Evolutionary conservation across 2,797 vertebrate species (phyloP), one percentile per base, ranked within the genome.

Genomic region (Macropus fuliginosus): DNA sequence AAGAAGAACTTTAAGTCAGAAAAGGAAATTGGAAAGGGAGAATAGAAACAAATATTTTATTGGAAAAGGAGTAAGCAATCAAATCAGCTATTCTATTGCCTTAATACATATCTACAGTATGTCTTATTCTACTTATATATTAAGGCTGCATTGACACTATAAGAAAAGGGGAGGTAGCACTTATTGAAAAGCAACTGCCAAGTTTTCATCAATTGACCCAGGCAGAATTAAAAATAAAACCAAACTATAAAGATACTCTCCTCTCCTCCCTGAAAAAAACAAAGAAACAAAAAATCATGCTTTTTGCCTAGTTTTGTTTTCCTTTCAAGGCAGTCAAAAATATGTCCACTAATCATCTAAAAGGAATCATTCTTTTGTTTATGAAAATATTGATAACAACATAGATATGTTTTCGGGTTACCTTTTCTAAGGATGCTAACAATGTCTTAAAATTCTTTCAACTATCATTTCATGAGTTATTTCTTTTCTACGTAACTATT

Each of bases 1-100:
- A 1, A 93, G 54, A 40, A 87, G 13, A n/a, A 92, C 11, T 12
- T 50, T 27, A 16, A 94, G 94, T 90, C 28, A 94, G 14, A 0
- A 0, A 89, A 93, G 27, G 16, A 96, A 95, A 96, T 95, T 18
- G 46, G 1, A 31, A 40, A 5, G 40, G 55, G 4, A 81, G 89
- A 66, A 34, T 16, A 94, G 54, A 94, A 66, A 55, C 54, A 90
- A 57, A 66, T 55, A 34, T 91, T 94, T 91, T 92, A 5, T 96
- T 96, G 27, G 74, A 54, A 89, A 24, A 90, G 59, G 9, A 81
- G 14, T 29, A 9, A 52, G n/a, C 24, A 18, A 59, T 93, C 94
- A 46, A 96, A 91, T 56, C 92, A 94, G 54, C 5, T 55, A 81
- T 81, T 81, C 91, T 59, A 90, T 21, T 94, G 34, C 66, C 46